A percentile compares a stretch with the other conserved stretches of the same genome.
Evolutionary conservation across 2,113 vertebrate species (phyloP).

Genomic region (Micromys minutus): DNA sequence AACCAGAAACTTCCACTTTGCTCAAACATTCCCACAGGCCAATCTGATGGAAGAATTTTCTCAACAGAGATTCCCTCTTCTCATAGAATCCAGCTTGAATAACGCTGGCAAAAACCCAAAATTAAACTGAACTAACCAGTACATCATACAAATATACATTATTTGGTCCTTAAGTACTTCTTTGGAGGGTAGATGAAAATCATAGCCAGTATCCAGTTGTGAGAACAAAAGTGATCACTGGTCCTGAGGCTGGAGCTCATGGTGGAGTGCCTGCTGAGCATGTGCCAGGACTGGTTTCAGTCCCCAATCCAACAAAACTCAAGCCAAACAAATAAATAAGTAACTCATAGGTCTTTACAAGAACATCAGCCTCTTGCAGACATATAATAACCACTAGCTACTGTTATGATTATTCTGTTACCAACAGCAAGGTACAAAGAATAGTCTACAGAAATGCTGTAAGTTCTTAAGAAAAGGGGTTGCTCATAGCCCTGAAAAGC

Average conservation of each 20-base stretch:
- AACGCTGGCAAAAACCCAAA: background rate
- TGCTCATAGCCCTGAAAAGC: too few species aligned
- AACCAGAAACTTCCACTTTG: too few species aligned
- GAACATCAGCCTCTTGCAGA: too few species aligned
- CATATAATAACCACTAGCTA: background rate
- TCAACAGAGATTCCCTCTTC: background rate
- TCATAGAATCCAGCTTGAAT: background rate
- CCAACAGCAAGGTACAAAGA: fast-evolving
- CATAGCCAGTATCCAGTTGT: too few species aligned
- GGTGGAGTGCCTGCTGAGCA: background rate
- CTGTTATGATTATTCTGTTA: too few species aligned
- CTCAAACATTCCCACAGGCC: background rate
- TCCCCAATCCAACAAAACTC: background rate
- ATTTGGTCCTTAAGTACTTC: background rate
- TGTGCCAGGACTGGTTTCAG: background rate
- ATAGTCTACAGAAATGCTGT: fast-evolving
- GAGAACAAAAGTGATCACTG: background rate
- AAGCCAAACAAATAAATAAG: background rate
- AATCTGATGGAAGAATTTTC: background rate
- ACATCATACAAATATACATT: background rate
- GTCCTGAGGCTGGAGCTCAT: background rate
- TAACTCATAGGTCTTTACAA: background rate
- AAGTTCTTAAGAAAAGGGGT: background rate
- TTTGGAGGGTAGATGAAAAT: background rate
- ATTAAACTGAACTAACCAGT: background rate